These are phyloP conservation scores for Leptodactylus fuscus DNA, from an alignment of 2,113 vertebrate species.

Conservation along the genomic window DNA sequence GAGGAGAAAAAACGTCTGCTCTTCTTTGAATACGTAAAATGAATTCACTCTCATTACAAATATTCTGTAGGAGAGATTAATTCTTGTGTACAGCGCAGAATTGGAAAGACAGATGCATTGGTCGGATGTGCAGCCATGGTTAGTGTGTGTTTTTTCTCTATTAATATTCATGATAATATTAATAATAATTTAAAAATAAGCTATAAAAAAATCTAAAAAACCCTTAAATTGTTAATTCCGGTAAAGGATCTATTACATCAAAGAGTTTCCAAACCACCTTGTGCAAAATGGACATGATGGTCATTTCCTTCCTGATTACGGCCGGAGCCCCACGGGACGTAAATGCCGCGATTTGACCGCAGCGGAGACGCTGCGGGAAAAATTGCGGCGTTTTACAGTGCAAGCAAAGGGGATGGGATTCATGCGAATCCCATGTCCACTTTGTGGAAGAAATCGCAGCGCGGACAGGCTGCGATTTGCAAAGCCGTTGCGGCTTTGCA, in stretches of 20 bases:
- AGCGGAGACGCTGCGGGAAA: too few species aligned
- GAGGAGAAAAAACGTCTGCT: background rate
- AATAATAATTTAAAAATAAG: background rate
- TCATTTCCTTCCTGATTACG: background rate
- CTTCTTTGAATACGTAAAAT: background rate
- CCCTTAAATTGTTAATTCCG: background rate
- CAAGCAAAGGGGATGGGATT: too few species aligned
- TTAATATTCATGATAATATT: background rate
- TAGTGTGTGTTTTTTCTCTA: background rate
- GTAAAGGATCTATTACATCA: background rate
- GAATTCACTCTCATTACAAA: background rate
- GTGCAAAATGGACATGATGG: background rate
- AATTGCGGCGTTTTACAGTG: too few species aligned
- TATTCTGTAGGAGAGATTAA: background rate
- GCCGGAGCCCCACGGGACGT: too few species aligned
- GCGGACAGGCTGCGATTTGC: too few species aligned
- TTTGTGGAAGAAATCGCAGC: too few species aligned
- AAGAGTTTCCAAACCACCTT: background rate
- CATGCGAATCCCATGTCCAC: too few species aligned
- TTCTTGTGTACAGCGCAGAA: background rate
- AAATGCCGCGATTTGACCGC: too few species aligned
- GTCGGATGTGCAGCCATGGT: background rate
- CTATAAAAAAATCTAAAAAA: background rate
- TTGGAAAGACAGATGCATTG: background rate
- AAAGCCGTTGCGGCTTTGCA: too few species aligned